Evolutionary conservation across 2,113 vertebrate genomes (phyloP).

Genomic region (Centropristis striata): DNA sequence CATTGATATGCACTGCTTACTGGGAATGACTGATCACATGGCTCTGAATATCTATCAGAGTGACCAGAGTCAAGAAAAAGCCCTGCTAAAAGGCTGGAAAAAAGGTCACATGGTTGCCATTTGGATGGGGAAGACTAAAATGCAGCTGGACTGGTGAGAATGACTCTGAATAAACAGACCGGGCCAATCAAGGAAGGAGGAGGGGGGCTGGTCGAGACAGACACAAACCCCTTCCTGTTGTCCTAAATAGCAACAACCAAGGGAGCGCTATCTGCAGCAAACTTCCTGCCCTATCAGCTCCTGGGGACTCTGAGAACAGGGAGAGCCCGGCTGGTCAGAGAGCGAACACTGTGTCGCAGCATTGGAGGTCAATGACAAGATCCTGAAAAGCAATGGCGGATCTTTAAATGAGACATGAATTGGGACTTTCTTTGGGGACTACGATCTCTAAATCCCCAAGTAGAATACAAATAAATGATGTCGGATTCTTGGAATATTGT

Average conservation of each 20-base stretch:
- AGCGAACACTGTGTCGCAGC: conserved; percentile 34
- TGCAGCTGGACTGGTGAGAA: conserved; percentile 72
- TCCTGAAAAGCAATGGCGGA: background rate
- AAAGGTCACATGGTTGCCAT: conserved; percentile 59
- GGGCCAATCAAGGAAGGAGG: conserved; percentile 52
- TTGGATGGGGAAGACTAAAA: conserved; percentile 50
- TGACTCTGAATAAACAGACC: conserved; percentile 69
- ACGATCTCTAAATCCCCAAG: background rate
- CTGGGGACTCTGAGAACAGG: conserved; percentile 49
- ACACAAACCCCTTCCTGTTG: conserved; percentile 78
- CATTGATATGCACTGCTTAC: background rate
- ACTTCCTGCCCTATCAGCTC: conserved; percentile 76
- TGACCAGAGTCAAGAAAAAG: background rate
- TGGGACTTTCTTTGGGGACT: background rate
- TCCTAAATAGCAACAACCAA: conserved; percentile 79
- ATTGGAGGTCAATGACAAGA: conserved; percentile 10
- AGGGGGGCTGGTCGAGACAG: conserved; percentile 56
- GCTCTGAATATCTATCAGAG: background rate
- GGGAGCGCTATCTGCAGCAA: conserved; percentile 58
- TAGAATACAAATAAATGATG: background rate
- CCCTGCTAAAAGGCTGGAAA: background rate
- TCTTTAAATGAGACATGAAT: background rate
- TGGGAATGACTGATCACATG: background rate
- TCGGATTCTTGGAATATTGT: background rate
- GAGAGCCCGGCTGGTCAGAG: conserved; percentile 36